Base-by-base conservation (phyloP, 2,888 invertebrate genomes). In the Keiferia lycopersicella region DNA sequence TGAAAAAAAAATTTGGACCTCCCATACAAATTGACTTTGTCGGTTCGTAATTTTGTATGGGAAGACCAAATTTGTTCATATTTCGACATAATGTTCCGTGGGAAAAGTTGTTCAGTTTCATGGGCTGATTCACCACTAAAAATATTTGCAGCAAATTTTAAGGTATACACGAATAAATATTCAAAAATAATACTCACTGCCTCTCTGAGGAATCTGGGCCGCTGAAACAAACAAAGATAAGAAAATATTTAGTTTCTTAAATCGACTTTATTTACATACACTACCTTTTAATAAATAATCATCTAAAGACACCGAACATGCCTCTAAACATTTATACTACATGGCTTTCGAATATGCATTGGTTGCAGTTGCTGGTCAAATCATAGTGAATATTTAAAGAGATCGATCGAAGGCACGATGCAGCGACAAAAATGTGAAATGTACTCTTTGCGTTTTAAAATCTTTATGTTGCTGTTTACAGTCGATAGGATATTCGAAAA, bases 141-240 rank as follows among this genome's bases (percentile, higher is more conserved):
- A n/a, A n/a, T n/a, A n/a, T n/a, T n/a, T n/a, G n/a, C n/a, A n/a
- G n/a, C n/a, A n/a, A n/a, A n/a, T n/a, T n/a, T n/a, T n/a, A n/a
- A n/a, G n/a, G n/a, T n/a, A n/a, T n/a, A n/a, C n/a, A n/a, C n/a
- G n/a, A n/a, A n/a, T n/a, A 11, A 56, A n/a, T 20, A 56, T 1
- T 11, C 14, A 50, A 45, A 72, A 71, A 67, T 68, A 73, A 87
- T 94, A 96, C 96, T 96, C 93, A 96, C 96, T 96, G 95, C 95
- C 96, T 94, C 96, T 95, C 93, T 96, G 96, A 85, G 96, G 96
- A 87, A 96, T 96, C 95, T 96, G 96, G 90, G 96, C 96, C 94
- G 96, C 96, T 96, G 95, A 77, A 95, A 94, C 93, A 93, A 93
- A 93, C 87, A 92, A 87, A 88, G 84, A 61, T 66, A 63, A 18